Percentiles rank a stretch among this genome's conserved stretches.
Conservation (phyloP, 2,888 invertebrate genomes). For the Barypeithes pellucidus region DNA sequence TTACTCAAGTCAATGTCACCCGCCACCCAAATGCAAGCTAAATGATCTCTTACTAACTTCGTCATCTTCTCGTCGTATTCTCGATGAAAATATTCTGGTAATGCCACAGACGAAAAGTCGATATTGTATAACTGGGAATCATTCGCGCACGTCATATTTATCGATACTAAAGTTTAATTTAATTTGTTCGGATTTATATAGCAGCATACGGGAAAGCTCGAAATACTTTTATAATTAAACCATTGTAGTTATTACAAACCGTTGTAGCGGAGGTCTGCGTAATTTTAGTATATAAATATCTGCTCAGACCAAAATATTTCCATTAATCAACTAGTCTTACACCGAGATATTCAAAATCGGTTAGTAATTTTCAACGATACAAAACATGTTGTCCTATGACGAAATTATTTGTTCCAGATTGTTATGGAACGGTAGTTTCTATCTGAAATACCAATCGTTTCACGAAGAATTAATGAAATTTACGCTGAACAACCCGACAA, state of each 20-base stretch:
- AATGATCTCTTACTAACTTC: conserved; percentile 8
- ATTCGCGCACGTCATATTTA: not conserved
- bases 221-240: no score
- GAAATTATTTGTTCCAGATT: not conserved
- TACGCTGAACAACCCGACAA: not conserved
- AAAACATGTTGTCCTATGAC: not conserved
- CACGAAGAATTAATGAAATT: not conserved
- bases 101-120: no score
- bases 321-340: no score
- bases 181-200: no score
- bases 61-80: conserved; percentile 14
- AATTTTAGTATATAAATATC: no score
- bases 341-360: not conserved
- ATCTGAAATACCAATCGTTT: not conserved
- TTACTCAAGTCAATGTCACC: conserved; percentile 11
- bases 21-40: conserved; percentile 9
- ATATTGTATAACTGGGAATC: not conserved
- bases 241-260: no score
- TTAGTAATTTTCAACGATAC: not conserved
- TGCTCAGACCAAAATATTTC: no score
- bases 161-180: not conserved
- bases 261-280: no score
- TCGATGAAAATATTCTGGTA: conserved; percentile 8
- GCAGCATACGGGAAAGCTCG: no score
- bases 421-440: not conserved